Percentiles rank a stretch among this genome's conserved stretches.
Evolutionary conservation across 2,113 vertebrate species (phyloP).

Genomic region (Epinephelus lanceolatus): DNA sequence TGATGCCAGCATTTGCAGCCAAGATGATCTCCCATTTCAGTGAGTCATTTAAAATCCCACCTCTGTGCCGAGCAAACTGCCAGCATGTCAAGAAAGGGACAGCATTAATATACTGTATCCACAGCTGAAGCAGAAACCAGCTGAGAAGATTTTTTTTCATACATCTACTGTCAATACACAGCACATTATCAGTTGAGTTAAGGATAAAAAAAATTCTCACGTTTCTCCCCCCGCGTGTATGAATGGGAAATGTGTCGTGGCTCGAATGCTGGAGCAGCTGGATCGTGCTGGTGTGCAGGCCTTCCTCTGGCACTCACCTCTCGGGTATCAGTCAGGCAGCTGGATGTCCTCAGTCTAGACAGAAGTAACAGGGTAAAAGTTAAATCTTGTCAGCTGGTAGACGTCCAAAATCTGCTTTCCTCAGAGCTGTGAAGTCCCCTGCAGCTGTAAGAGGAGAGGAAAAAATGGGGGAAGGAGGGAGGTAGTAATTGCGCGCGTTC

Average conservation of each 20-base stretch:
- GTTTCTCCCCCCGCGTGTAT: not conserved
- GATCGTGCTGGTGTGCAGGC: not conserved
- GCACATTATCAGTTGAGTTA: not conserved
- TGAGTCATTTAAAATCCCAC: conserved; percentile 39
- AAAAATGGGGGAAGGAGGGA: conserved; percentile 9
- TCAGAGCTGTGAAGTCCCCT: not conserved
- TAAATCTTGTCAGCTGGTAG: not conserved
- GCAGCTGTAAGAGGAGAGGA: conserved; percentile 18
- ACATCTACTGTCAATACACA: not conserved
- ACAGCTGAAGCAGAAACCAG: not conserved
- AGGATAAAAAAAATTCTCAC: not conserved
- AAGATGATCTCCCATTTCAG: conserved; percentile 46
- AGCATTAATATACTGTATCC: not conserved
- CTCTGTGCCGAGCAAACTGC: conserved; percentile 13
- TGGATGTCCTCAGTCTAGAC: conserved; percentile 20
- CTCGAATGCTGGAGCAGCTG: not conserved
- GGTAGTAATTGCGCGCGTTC: conserved; percentile 10
- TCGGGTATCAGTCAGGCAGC: not conserved
- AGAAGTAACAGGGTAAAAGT: conserved; percentile 4
- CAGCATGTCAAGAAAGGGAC: conserved; percentile 24
- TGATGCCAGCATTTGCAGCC: conserved; percentile 3
- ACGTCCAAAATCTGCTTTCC: conserved; percentile 2
- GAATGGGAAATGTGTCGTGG: conserved; percentile 19
- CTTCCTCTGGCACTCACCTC: conserved; percentile 58
- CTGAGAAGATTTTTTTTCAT: not conserved